phyloP scores from a whole-genome alignment of 2,888 invertebrate genomes.

The Brenthis ino region DNA sequence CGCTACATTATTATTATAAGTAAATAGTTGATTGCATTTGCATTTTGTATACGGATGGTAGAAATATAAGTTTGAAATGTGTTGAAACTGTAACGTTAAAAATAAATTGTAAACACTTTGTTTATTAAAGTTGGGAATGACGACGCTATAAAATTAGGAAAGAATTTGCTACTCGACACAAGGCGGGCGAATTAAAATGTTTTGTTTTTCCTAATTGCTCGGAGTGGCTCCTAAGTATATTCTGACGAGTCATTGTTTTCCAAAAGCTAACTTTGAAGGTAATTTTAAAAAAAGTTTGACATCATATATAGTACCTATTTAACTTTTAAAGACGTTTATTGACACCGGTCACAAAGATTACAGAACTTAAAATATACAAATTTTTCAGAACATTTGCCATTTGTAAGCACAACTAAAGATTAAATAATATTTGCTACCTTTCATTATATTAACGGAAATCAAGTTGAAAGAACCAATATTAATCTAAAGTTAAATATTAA shows the following conservation, averaged over 20 bases:
- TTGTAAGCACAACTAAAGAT: conserved; percentile 12
- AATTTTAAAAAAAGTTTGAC: conserved; percentile 67
- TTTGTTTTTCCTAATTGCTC: conserved; percentile 80
- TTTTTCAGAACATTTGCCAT: not conserved
- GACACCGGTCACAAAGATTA: too few species aligned
- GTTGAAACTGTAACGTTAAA: conserved; percentile 3
- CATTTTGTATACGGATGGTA: too few species aligned
- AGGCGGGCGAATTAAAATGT: conserved; percentile 70
- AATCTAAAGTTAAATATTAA: conserved; percentile 53
- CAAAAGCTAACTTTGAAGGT: conserved; percentile 57
- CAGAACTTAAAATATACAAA: too few species aligned
- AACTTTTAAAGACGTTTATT: not conserved
- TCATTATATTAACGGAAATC: conserved; percentile 38
- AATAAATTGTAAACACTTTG: conserved; percentile 27
- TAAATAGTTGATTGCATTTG: too few species aligned
- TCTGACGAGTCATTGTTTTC: conserved; percentile 79
- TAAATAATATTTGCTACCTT: conserved; percentile 28
- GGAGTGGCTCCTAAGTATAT: conserved; percentile 77
- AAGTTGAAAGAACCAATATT: conserved; percentile 36
- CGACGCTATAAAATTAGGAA: conserved; percentile 44
- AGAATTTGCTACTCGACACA: conserved; percentile 44
- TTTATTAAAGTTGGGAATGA: conserved; percentile 60
- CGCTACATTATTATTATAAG: too few species aligned
- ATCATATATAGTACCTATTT: not conserved
- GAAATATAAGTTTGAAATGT: not conserved